phyloP scores from a whole-genome alignment of 2,113 vertebrate genomes.

The Origma solitaria region DNA sequence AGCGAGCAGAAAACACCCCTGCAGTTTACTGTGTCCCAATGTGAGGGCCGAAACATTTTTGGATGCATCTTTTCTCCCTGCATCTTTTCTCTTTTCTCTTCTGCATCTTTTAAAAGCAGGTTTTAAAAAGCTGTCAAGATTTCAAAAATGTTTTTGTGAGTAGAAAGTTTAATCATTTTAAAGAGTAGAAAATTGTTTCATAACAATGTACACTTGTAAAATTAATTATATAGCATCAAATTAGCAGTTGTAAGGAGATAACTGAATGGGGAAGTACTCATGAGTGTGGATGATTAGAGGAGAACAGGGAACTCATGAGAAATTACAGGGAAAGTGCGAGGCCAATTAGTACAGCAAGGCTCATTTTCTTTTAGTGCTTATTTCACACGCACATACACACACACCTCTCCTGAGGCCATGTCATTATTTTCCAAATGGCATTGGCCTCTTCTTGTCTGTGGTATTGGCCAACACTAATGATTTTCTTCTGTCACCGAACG shows the following conservation, averaged over 20 bases:
- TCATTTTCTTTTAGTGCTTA: conserved; percentile 61
- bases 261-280: conserved; percentile 33
- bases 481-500: conserved; percentile 9
- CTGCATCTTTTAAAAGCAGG: not conserved
- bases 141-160: not conserved
- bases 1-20: not conserved
- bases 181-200: conserved; percentile 47
- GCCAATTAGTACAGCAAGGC: conserved; percentile 48
- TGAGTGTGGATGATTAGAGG: conserved; percentile 43
- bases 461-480: conserved; percentile 13
- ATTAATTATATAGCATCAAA: conserved; percentile 53
- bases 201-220: conserved; percentile 47
- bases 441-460: conserved; percentile 33
- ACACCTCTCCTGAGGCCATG: conserved; percentile 53
- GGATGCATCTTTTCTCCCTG: not conserved
- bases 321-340: conserved; percentile 43
- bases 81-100: not conserved
- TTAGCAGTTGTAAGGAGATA: conserved; percentile 50
- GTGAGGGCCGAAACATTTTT: not conserved
- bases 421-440: conserved; percentile 55
- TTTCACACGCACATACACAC: conserved; percentile 31
- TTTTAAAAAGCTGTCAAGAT: not conserved
- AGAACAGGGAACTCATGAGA: conserved; percentile 39
- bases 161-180: conserved; percentile 17
- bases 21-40: not conserved